Percentiles rank a stretch among this genome's conserved stretches.
Conservation (phyloP, 2,888 invertebrate species). For the Drosophila nr. fundita region DNA sequence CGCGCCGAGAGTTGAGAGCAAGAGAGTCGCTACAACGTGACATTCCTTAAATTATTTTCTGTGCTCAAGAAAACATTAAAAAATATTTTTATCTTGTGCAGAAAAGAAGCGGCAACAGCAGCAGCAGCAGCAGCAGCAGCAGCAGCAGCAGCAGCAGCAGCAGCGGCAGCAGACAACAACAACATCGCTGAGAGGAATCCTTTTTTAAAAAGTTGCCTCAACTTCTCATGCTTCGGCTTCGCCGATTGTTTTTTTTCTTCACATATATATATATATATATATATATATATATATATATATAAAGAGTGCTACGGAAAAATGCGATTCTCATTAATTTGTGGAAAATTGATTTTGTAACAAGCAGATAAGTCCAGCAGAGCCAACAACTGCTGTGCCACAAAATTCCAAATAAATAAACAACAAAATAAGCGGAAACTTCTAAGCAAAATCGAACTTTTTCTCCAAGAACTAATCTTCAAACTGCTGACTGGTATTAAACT, state of each 20-base stretch:
- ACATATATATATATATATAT: not conserved
- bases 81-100: constrained; percentile 78
- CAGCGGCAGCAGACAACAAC: constrained; percentile 25
- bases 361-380: constrained; percentile 48
- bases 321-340: constrained; percentile 71
- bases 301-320: constrained; percentile 59
- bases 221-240: constrained; percentile 28
- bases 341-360: constrained; percentile 68
- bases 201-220: constrained; percentile 59
- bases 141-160: not conserved
- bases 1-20: constrained; percentile 30
- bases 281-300: not conserved
- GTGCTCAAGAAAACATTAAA: constrained; percentile 81
- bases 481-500: not conserved
- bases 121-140: not conserved
- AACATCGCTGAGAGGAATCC: constrained; percentile 67
- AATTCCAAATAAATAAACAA: not conserved
- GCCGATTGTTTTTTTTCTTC: not conserved
- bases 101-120: constrained; percentile 25
- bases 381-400: not conserved
- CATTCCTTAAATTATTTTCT: constrained; percentile 79
- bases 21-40: constrained; percentile 73
- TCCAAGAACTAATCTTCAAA: not conserved
- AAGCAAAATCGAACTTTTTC: constrained; percentile 19
- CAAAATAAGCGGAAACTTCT: constrained; percentile 23